Evolutionary conservation across 2,113 vertebrate genomes (phyloP), one percentile per base, ranked within the genome.

Genomic region (Heptranchias perlo): DNA sequence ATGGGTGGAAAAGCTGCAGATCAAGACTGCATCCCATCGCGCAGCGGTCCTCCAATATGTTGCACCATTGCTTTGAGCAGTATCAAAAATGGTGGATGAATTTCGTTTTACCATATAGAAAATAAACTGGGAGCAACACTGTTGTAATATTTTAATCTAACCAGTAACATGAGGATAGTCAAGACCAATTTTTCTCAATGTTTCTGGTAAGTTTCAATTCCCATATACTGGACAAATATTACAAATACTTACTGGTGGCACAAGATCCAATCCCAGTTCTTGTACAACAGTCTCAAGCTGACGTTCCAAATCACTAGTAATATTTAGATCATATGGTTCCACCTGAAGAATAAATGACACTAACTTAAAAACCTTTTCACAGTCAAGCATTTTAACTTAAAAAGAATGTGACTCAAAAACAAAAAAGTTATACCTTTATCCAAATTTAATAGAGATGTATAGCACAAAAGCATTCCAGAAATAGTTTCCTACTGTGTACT

Each of bases 241-340:
- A 69, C 25, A 4, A 73, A 95, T 96, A 97, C 98, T 98, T 97
- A 98, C 98, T 93, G 94, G 35, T 2, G 98, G 97, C 4, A 98
- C 97, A 18, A 98, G 96, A 49, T 98, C 97, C 97, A 99, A 97
- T 28, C 98, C 97, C 2, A 99, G 97, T 0, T 99, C 99, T 93
- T 97, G 97, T 47, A 99, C 44, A 0, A 98, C 96, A 7, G 47
- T 96, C 6, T 97, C 96, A 39, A 99, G 97, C 52, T 98, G 98
- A 96, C 98, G 98, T 96, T 98, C 97, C 89, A 99, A 97, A 7
- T 99, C 99, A 10, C 97, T 96, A 94, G 97, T 96, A 47, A 99
- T 96, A 0, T 6, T 98, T 93, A 99, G 98, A 44, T 98, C 97
- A 95, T 98, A 99, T 25, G 97, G 98, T 23, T 99, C 99, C 97